Conservation (phyloP, 2,888 invertebrate species). For the Drosophila diplacantha region DNA sequence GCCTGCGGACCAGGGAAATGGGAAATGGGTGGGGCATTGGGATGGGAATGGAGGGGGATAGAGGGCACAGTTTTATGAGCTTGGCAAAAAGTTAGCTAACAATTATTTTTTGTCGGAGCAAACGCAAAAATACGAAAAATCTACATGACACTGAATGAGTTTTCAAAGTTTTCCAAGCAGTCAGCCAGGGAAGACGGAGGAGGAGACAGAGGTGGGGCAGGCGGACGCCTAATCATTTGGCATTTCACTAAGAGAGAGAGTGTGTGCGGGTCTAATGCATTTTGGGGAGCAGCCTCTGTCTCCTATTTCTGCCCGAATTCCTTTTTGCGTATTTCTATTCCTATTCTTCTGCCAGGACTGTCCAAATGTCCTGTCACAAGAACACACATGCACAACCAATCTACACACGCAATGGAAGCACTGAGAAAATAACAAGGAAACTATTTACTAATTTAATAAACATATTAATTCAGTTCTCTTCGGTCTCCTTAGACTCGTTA, state of each 20-base stretch:
- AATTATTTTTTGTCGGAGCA: conserved; percentile 43
- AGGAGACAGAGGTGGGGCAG: not conserved
- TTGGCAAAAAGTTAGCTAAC: conserved; percentile 44
- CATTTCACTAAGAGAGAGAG: not conserved
- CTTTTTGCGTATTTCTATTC: conserved; percentile 16
- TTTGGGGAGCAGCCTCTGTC: conserved; percentile 6
- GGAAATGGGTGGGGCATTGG: not conserved
- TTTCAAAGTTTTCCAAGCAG: conserved; percentile 42
- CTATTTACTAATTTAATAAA: not conserved
- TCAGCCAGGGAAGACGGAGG: conserved; percentile 2
- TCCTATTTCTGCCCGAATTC: not conserved
- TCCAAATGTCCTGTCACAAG: conserved; percentile 42
- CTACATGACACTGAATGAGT: conserved; percentile 52
- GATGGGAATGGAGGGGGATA: not conserved
- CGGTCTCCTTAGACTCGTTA: not conserved
- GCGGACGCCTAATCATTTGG: conserved; percentile 37
- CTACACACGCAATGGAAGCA: conserved; percentile 2
- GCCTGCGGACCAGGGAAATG: conserved; percentile 3
- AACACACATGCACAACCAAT: conserved; percentile 18
- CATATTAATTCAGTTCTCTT: not conserved
- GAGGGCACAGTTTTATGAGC: conserved; percentile 40
- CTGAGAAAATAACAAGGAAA: conserved; percentile 3
- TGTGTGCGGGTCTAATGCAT: conserved; percentile 39
- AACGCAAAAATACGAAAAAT: conserved; percentile 49
- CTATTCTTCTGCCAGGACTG: conserved; percentile 18